Base-by-base conservation (phyloP, 2,888 invertebrate genomes). In the Eupithecia centaureata region DNA sequence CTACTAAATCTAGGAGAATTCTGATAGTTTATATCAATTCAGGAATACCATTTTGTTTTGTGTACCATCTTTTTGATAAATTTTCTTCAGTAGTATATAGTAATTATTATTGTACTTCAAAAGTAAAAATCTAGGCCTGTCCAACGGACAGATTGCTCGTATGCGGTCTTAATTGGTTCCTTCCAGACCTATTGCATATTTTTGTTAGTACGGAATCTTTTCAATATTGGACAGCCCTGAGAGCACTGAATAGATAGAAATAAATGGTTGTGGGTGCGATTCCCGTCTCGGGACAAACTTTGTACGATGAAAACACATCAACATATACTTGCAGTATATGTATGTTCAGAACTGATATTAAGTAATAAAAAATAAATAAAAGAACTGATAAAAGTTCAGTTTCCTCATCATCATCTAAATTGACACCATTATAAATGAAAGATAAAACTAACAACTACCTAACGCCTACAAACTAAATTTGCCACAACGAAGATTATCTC, bases 1-100 rank as follows among this genome's bases (percentile, higher is more conserved):
- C 75, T 61, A 30, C 59, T 66, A 57, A 33, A 69, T 65, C 61
- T 64, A 56, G 30, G 61, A 71, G 61, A 66, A 63, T 63, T 72
- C 28, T 70, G 57, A 68, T 68, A 52, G 60, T 25, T 30, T 51
- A n/a, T n/a, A n/a, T n/a, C 18, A 32, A 30, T 12, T 22, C 13
- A 22, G 8, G 33, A 30, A 10, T 5, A 30, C 30, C 15, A 32
- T 30, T 28, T 56, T 3, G 2, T 56, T 56, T 56, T n/a, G 18
- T 27, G 0, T 15, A 15, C n/a, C 7, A 27, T 56, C 32, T 56
- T 3, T 27, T n/a, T 18, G 15, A 12, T n/a, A 2, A n/a, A 56
- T 10, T 54, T 15, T 27, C 30, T 30, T 27, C 18, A 4, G 7
- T 42, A 33, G 13, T n/a, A n/a, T n/a, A n/a, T n/a, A n/a, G n/a